Conservation (phyloP, 2,888 invertebrate species). For the Yponomeuta malinellus region DNA sequence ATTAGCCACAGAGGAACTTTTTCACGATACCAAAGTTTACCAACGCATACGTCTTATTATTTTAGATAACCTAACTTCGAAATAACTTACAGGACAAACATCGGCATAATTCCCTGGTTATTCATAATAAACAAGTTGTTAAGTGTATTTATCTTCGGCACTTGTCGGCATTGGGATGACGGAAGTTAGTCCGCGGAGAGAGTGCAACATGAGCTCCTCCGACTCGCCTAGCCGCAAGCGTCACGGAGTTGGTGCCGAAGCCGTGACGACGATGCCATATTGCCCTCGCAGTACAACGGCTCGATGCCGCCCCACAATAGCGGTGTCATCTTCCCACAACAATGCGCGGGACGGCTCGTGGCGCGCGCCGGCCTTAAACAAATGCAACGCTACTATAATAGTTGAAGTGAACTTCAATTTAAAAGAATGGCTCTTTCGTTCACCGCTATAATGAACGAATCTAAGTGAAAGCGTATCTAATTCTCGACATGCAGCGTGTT, state of each 20-base stretch:
- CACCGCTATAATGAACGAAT: not conserved
- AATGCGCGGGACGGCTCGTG: conserved; percentile 29
- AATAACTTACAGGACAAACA: not conserved
- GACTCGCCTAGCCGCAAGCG: not conserved
- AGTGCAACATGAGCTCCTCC: not conserved
- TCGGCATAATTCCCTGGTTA: not conserved
- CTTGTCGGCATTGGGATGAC: conserved; percentile 1
- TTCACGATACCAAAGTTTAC: not conserved
- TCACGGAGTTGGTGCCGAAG: not conserved
- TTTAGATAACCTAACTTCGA: not conserved
- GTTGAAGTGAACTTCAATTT: not conserved
- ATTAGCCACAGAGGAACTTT: conserved; percentile 19
- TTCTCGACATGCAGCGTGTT: conserved; percentile 28
- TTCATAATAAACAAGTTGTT: not conserved
- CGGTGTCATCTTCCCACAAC: conserved; percentile 57
- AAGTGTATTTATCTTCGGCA: not conserved
- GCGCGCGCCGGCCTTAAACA: conserved; percentile 5
- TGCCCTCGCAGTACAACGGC: conserved; percentile 1
- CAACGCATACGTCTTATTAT: not conserved
- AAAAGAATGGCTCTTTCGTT: not conserved
- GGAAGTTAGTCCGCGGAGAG: not conserved
- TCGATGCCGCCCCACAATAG: conserved; percentile 19
- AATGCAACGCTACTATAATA: conserved; percentile 8
- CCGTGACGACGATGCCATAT: not conserved
- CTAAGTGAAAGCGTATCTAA: conserved; percentile 38